Conservation (phyloP, 2,888 invertebrate genomes). For the Hypsopygia costalis region DNA sequence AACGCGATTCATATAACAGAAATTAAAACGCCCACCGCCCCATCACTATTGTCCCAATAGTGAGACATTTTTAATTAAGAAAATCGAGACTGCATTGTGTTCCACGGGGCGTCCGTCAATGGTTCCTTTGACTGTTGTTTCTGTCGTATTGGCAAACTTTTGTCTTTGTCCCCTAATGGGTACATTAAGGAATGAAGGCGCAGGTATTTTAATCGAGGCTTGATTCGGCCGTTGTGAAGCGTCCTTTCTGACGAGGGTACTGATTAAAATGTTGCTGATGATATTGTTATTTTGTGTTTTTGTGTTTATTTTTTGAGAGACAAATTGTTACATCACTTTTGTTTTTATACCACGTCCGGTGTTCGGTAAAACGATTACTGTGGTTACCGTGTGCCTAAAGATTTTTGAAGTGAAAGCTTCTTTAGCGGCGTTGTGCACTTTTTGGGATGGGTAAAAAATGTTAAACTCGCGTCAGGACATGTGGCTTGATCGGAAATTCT, state of each 20-base stretch:
- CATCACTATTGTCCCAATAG: slow-evolving; percentile 49
- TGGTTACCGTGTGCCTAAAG: no score
- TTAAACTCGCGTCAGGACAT: no score
- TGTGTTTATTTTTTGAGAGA: no score
- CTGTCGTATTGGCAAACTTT: slow-evolving; percentile 44
- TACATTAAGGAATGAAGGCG: slow-evolving; percentile 54
- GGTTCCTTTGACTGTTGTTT: slow-evolving; percentile 60
- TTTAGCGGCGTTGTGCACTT: no score
- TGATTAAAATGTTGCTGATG: slow-evolving; percentile 5
- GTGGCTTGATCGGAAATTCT: no score
- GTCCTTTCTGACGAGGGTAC: neutral
- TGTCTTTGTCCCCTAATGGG: slow-evolving; percentile 37
- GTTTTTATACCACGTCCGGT: no score
- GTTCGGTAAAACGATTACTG: no score
- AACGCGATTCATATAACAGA: neutral
- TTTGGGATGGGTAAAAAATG: no score
- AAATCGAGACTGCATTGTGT: slow-evolving; percentile 62
- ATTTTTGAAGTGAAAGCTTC: no score
- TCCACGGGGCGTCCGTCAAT: slow-evolving; percentile 38
- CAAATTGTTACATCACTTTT: no score
- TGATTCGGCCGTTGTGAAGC: neutral
- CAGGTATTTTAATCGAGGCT: slow-evolving; percentile 4
- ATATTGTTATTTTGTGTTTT: neutral
- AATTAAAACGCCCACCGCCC: slow-evolving; percentile 11
- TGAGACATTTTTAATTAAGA: slow-evolving; percentile 75